These are phyloP conservation scores for Lamprotornis superbus DNA, from an alignment of 2,113 vertebrate genomes.

Conservation along the genomic window DNA sequence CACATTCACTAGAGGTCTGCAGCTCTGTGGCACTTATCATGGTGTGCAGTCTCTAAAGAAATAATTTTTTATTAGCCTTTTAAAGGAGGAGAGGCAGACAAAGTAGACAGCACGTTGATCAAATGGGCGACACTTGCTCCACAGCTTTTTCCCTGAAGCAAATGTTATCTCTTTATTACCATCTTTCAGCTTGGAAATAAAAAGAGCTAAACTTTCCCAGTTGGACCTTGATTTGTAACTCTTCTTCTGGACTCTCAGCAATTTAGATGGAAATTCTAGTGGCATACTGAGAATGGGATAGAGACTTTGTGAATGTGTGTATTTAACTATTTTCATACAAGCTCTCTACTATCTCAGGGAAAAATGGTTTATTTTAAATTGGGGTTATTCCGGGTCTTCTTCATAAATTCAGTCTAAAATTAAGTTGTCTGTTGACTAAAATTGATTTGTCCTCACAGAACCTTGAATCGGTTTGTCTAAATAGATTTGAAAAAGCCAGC, in stretches of 20 bases:
- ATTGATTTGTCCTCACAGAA: neutral
- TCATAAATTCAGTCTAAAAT: neutral
- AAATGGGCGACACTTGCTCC: neutral
- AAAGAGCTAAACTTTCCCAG: neutral
- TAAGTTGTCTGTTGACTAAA: neutral
- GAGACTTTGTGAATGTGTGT: neutral
- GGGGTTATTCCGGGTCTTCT: neutral
- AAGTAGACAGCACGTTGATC: neutral
- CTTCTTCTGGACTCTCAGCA: neutral
- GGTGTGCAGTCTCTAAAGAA: neutral
- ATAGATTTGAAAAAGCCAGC: neutral
- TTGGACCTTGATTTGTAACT: neutral
- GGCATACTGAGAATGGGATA: neutral
- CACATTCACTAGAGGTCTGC: neutral
- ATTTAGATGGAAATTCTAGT: neutral
- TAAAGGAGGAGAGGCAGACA: neutral
- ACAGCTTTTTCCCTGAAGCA: neutral
- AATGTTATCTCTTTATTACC: neutral
- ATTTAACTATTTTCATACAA: rapidly evolving
- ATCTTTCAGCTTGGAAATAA: neutral
- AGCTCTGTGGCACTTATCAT: neutral
- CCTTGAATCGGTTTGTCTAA: neutral
- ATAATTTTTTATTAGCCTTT: constrained; percentile 25
- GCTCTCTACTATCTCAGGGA: neutral
- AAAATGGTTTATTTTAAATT: neutral